Conservation (phyloP, 2,888 invertebrate species). For the Andrena minutula region DNA sequence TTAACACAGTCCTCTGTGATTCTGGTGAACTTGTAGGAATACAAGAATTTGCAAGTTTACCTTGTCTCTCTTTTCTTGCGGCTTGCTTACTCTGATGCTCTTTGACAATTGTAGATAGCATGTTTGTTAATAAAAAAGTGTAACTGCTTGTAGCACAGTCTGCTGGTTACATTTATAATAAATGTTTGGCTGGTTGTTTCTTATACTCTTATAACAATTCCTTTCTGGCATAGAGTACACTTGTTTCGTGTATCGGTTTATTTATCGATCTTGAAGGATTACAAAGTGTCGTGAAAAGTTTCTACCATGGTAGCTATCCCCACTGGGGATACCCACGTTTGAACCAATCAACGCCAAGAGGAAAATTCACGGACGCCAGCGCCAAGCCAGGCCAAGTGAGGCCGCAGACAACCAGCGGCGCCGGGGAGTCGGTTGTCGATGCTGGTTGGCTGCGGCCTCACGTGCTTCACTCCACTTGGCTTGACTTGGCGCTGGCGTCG, state of each 20-base stretch:
- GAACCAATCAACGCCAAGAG: too few relatives aligned
- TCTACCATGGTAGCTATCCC: too few relatives aligned
- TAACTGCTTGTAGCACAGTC: neutral
- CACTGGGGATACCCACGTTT: too few relatives aligned
- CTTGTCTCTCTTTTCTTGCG: constrained; percentile 93
- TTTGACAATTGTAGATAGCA: constrained; percentile 94
- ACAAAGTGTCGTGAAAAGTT: too few relatives aligned
- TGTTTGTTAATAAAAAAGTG: constrained; percentile 82
- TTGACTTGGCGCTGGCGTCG: too few relatives aligned
- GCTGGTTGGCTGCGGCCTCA: too few relatives aligned
- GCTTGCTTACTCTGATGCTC: constrained; percentile 94
- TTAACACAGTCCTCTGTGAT: neutral
- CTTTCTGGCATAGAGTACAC: neutral
- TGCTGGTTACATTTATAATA: constrained; percentile 13
- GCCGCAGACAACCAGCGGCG: too few relatives aligned
- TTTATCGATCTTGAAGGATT: too few relatives aligned
- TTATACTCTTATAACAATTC: neutral
- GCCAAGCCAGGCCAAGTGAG: too few relatives aligned
- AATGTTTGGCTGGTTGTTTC: neutral
- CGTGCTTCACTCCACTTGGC: too few relatives aligned
- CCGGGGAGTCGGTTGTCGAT: too few relatives aligned
- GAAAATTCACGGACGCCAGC: too few relatives aligned
- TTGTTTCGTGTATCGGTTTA: neutral
- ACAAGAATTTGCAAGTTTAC: constrained; percentile 84
- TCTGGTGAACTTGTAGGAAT: neutral